A percentile compares a stretch with the other conserved stretches of the same genome.
Evolutionary conservation across 2,888 invertebrate species (phyloP).

Genomic region (Epistrophe grossulariae): DNA sequence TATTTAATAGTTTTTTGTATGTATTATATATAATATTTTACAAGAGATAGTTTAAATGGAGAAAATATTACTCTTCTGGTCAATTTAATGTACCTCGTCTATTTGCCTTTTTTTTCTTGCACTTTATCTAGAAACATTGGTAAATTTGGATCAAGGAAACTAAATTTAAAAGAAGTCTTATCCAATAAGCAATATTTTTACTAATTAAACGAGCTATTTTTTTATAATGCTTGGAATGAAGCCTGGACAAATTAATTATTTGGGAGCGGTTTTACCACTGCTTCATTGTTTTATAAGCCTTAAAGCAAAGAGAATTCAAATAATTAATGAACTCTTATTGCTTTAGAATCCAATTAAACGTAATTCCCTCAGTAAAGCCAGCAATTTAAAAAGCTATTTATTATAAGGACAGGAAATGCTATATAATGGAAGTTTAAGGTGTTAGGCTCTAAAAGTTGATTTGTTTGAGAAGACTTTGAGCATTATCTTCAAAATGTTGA

Average conservation of each 20-base stretch:
- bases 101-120: conserved; percentile 7
- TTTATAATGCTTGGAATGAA: conserved; percentile 1
- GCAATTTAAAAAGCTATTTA: neutral
- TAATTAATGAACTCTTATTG: neutral
- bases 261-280: neutral
- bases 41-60: conserved; percentile 46
- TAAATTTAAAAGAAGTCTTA: neutral
- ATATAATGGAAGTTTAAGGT: conserved; percentile 23
- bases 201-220: neutral
- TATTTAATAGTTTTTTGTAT: conserved; percentile 32
- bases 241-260: neutral
- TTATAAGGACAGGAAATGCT: conserved; percentile 2
- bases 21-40: conserved; percentile 45
- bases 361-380: neutral
- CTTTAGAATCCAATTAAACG: neutral
- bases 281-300: neutral
- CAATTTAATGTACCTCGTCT: conserved; percentile 4
- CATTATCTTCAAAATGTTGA: neutral
- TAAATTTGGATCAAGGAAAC: neutral
- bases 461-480: conserved; percentile 5
- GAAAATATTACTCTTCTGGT: conserved; percentile 22
- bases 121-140: neutral
- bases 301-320: neutral
- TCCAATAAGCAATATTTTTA: neutral
- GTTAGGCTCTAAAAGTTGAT: neutral